Base-by-base conservation (phyloP, 2,113 vertebrate species). In the Crotalus helleri region DNA sequence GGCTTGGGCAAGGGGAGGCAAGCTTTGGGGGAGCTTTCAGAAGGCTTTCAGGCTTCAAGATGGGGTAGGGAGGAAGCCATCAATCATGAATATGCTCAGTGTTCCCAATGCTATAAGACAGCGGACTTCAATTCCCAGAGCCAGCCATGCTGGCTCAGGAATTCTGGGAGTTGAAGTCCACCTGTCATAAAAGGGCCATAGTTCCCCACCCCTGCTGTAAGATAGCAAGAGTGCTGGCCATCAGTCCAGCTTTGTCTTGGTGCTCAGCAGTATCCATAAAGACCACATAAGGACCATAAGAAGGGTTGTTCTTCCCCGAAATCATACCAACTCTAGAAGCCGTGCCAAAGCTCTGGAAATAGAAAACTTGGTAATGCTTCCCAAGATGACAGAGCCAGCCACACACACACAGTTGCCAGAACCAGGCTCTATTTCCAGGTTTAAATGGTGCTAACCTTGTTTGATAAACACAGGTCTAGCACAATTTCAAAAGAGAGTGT, bases 161-260 rank as follows among this genome's bases (percentile, higher is more conserved):
- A 61, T 61, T 61, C 58, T 61, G 58, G 24, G 58, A 61, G 24
- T 26, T 61, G 61, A 69, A 69, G 12, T 69, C 61, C 61, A 69
- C 29, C 5, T 0, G 61, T 69, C 29, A 64, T 51, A 29, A 29
- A 64, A 61, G 26, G 24, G 3, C 10, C 24, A 26, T 12, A 61
- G 24, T 61, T 29, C 59, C 59, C 24, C 24, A 29, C 0, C 59
- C 1, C 26, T 29, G 59, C 59, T 69, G 12, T n/a, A 69, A 33
- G 64, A 33, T 2, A n/a, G 15, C 0, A 0, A 17, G 12, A 6
- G 0, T 2, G 29, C 13, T 33, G n/a, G 13, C 64, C 29, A n/a
- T 5, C 5, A 69, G 13, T 69, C 64, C 64, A 69, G n/a, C n/a
- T 69, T 12, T 33, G 64, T 74, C 64, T 33, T 74, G 64, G 13